Evolutionary conservation across 1,140 invertebrate genomes (phyloP).

Genomic region (Pseudomyrmex dendroicus): DNA sequence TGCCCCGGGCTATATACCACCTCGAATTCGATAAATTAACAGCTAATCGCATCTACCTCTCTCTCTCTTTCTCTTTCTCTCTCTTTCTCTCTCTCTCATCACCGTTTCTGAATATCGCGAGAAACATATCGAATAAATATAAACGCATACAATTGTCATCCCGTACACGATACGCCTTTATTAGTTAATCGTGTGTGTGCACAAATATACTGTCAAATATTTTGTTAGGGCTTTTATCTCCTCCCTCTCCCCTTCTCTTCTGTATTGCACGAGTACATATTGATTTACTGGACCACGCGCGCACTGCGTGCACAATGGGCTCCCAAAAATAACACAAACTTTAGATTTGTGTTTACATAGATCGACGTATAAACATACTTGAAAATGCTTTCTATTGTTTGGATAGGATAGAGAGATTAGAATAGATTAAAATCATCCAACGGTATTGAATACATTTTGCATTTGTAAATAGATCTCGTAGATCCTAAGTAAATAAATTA

Average conservation of each 20-base stretch:
- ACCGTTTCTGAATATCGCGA: slow-evolving; percentile 19
- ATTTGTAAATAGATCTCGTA: no score
- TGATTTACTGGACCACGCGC: slow-evolving; percentile 26
- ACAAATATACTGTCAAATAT: slow-evolving; percentile 49
- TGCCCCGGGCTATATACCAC: slow-evolving; percentile 26
- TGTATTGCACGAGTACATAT: slow-evolving; percentile 7
- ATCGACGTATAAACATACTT: background rate
- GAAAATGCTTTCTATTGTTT: background rate
- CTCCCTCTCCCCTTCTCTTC: no score
- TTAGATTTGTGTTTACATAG: background rate
- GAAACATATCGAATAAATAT: slow-evolving; percentile 32
- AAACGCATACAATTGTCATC: slow-evolving; percentile 12
- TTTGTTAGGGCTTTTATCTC: slow-evolving; percentile 38
- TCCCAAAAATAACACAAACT: slow-evolving; percentile 21
- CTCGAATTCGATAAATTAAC: slow-evolving; percentile 64
- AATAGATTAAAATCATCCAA: no score
- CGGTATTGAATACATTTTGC: no score
- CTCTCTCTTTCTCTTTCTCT: no score
- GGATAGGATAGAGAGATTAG: no score
- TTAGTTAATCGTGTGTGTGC: slow-evolving; percentile 17
- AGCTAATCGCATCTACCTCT: slow-evolving; percentile 51
- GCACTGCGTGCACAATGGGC: background rate
- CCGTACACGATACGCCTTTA: slow-evolving; percentile 1
- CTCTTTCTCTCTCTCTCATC: slow-evolving; percentile 53
- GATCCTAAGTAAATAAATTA: background rate